A percentile compares a stretch with the other conserved stretches of the same genome.
Evolutionary conservation across 1,140 invertebrate species (phyloP).

Genomic region (Sycophaga agraensis): DNA sequence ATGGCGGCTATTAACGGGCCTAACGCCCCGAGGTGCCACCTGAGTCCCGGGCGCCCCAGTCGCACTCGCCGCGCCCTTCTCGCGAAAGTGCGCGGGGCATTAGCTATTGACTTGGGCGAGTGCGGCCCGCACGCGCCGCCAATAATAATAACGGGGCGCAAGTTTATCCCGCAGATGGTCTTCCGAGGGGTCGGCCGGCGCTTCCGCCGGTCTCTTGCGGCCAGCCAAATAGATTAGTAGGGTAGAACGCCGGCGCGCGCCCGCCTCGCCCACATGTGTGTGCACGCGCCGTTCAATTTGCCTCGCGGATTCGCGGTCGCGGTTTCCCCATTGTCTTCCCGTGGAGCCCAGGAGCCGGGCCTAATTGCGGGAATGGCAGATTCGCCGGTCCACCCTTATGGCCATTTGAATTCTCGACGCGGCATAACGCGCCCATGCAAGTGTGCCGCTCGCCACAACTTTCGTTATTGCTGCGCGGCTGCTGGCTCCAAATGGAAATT

Average conservation of each 20-base stretch:
- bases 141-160: conserved; percentile 4
- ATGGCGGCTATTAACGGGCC: conserved; percentile 17
- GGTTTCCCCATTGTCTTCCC: not conserved
- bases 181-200: not conserved
- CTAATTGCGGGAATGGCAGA: conserved; percentile 31
- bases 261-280: too few species aligned
- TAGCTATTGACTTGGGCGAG: conserved; percentile 21
- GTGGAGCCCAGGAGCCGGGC: not conserved
- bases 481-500: too few species aligned
- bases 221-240: conserved; percentile 22
- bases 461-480: too few species aligned
- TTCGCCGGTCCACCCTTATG: not conserved
- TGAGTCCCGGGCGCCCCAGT: conserved; percentile 15
- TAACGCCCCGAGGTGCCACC: conserved; percentile 17
- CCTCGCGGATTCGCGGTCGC: conserved; percentile 5
- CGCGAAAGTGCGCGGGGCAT: conserved; percentile 7
- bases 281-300: too few species aligned
- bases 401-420: too few species aligned
- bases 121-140: too few species aligned
- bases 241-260: too few species aligned
- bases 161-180: conserved; percentile 10
- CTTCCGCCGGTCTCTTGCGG: not conserved
- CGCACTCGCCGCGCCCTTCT: not conserved
- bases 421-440: too few species aligned
- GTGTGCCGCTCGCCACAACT: too few species aligned